Evolutionary conservation across 1,140 invertebrate genomes (phyloP), one percentile per base, ranked within the genome.

Genomic region (Drosophila bifasciata): DNA sequence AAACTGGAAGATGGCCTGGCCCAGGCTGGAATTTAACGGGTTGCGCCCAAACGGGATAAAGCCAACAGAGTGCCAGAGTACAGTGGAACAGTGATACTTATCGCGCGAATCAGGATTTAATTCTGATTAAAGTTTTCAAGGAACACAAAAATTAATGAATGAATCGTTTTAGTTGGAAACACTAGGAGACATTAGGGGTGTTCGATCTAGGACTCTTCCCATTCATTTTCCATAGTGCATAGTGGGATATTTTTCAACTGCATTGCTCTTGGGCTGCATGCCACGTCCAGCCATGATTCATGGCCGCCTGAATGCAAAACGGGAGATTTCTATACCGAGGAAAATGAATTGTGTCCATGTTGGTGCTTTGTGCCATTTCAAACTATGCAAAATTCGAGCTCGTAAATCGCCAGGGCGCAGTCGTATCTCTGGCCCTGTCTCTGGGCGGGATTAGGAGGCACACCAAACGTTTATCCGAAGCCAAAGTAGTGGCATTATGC

Each of bases 341-440:
- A 61, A 79, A 85, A 79, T 84, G 71, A 84, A 85, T 76, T 72
- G 78, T 78, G 81, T 61, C 32, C 66, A 69, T 68, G 63, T 67
- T 68, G 19, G 63, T 16, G 23, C 66, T 56, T 64, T 76, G 61
- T 58, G 68, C 77, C 81, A 81, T 86, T 88, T 53, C 77, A 81
- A 86, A 81, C 81, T 86, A 86, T 86, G 81, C 83, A 86, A 88
- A 85, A 86, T 69, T 51, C 57, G 64, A 68, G 62, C 83, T 78
- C 83, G 59, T 86, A 86, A 86, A 86, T 86, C 58, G 53, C 51
- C 28, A 28, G 60, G 60, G 56, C 32, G 75, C 74, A 81, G 72
- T 36, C 41, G 52, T 46, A 39, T 50, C 58, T 59, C n/a, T 51
- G 13, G 51, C 21, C n/a, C 32, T 13, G n/a, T 7, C 7, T 11